phyloP scores from a whole-genome alignment of 2,888 invertebrate genomes.

The Oxyteleia sp. region DNA sequence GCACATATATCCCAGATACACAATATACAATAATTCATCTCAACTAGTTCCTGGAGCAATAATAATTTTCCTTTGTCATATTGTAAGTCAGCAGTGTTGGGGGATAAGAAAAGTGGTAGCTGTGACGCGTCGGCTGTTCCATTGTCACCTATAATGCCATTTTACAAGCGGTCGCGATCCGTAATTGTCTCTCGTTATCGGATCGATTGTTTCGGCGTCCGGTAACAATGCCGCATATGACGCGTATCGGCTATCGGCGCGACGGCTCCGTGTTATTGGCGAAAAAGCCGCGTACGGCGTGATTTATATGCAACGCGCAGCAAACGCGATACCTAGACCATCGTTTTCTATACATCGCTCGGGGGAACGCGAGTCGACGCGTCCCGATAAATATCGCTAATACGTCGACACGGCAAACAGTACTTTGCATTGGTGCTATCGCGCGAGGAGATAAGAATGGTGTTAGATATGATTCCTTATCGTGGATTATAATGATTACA shows the following conservation, averaged over 20 bases:
- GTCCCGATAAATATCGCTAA: constrained; percentile 70
- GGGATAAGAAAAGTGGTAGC: constrained; percentile 45
- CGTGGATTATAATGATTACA: constrained; percentile 54
- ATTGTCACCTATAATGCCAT: constrained; percentile 77
- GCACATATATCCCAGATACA: constrained; percentile 22
- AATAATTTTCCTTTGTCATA: constrained; percentile 55
- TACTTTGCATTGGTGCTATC: constrained; percentile 27
- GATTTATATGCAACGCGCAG: constrained; percentile 78
- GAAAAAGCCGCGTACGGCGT: constrained; percentile 65
- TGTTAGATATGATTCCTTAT: constrained; percentile 47
- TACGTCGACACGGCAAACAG: constrained; percentile 54
- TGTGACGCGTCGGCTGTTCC: constrained; percentile 50
- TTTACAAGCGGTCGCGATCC: constrained; percentile 79
- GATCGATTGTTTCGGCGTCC: constrained; percentile 79
- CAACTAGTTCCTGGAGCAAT: constrained; percentile 45
- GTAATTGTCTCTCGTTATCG: constrained; percentile 85
- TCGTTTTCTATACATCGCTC: constrained; percentile 47
- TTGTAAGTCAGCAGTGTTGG: constrained; percentile 44
- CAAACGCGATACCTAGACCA: constrained; percentile 25
- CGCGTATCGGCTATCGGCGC: constrained; percentile 53
- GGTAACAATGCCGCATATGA: constrained; percentile 80
- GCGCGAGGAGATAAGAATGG: constrained; percentile 42
- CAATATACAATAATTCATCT: constrained; percentile 63
- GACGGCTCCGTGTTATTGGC: constrained; percentile 21
- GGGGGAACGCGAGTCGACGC: constrained; percentile 53